Evolutionary conservation across 2,888 invertebrate genomes (phyloP).

Genomic region (Graphium colonna): DNA sequence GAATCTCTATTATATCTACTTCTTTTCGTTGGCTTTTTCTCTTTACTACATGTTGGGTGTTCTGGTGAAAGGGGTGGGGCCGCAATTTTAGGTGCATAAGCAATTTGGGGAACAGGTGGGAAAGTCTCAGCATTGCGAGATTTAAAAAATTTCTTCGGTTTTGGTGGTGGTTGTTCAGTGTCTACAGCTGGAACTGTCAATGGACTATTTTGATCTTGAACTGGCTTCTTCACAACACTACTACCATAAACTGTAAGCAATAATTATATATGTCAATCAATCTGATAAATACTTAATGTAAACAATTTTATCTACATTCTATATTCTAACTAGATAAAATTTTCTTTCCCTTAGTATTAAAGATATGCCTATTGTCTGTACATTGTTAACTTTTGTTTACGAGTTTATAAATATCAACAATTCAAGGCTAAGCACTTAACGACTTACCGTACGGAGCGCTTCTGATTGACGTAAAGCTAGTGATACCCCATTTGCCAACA

Average conservation of each 20-base stretch:
- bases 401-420: constrained; percentile 21
- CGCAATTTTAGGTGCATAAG: constrained; percentile 71
- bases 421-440: constrained; percentile 28
- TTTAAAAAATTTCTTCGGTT: constrained; percentile 95
- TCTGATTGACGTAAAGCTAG: constrained; percentile 94
- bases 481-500: constrained; percentile 96
- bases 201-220: constrained; percentile 77
- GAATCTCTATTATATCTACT: constrained; percentile 69
- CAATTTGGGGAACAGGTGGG: constrained; percentile 75
- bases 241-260: constrained; percentile 65
- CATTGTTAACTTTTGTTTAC: background rate
- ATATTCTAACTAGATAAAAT: constrained; percentile 22
- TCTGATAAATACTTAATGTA: background rate
- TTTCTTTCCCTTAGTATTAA: constrained; percentile 36
- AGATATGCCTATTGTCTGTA: too few species aligned
- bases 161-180: constrained; percentile 79
- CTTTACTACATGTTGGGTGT: constrained; percentile 62
- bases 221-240: constrained; percentile 65
- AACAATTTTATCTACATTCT: background rate
- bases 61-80: constrained; percentile 70
- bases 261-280: constrained; percentile 21
- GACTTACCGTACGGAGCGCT: constrained; percentile 86
- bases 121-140: constrained; percentile 86
- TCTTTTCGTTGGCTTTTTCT: constrained; percentile 61
- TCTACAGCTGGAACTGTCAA: constrained; percentile 76